These are phyloP conservation scores for Periophthalmus magnuspinnatus DNA, from an alignment of 2,797 vertebrate genomes.

Conservation along the genomic window DNA sequence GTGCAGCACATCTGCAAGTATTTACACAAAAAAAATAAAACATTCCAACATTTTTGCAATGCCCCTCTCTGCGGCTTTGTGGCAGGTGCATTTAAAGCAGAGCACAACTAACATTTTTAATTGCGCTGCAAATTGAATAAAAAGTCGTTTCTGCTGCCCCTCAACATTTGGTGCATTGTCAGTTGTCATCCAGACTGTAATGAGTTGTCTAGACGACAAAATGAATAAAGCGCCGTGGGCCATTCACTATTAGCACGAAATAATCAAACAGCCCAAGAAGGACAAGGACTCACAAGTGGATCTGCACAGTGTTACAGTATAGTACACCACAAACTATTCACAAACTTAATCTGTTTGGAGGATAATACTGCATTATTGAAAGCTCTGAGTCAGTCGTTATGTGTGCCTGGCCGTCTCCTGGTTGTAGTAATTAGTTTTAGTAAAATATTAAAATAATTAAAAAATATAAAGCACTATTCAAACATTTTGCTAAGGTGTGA, in stretches of 20 bases:
- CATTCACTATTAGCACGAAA: slow-evolving; percentile 35
- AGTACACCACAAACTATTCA: not conserved
- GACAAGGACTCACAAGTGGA: slow-evolving; percentile 27
- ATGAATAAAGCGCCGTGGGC: slow-evolving; percentile 50
- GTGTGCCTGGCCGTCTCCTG: not conserved
- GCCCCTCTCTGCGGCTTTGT: slow-evolving; percentile 7
- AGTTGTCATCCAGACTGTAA: slow-evolving; percentile 38
- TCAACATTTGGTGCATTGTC: slow-evolving; percentile 41
- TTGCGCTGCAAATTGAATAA: slow-evolving; percentile 41
- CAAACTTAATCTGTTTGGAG: slow-evolving; percentile 12
- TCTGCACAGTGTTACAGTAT: slow-evolving; percentile 10
- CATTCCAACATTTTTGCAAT: slow-evolving; percentile 2
- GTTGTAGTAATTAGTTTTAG: slow-evolving; percentile 1
- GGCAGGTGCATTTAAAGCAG: slow-evolving; percentile 29
- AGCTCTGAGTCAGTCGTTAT: not conserved
- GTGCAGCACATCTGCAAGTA: slow-evolving; percentile 7
- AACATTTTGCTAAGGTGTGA: not conserved
- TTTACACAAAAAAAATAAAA: not conserved
- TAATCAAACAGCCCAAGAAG: slow-evolving; percentile 44
- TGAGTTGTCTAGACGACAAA: slow-evolving; percentile 52
- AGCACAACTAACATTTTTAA: slow-evolving; percentile 42
- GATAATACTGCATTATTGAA: not conserved
- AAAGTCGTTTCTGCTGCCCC: slow-evolving; percentile 44
- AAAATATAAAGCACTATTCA: not conserved
- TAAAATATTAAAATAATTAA: not conserved